Percentiles rank a stretch among this genome's conserved stretches.
Conservation (phyloP, 35 echinoderm and acorn worm species). For the Heliocidaris tuberculata region DNA sequence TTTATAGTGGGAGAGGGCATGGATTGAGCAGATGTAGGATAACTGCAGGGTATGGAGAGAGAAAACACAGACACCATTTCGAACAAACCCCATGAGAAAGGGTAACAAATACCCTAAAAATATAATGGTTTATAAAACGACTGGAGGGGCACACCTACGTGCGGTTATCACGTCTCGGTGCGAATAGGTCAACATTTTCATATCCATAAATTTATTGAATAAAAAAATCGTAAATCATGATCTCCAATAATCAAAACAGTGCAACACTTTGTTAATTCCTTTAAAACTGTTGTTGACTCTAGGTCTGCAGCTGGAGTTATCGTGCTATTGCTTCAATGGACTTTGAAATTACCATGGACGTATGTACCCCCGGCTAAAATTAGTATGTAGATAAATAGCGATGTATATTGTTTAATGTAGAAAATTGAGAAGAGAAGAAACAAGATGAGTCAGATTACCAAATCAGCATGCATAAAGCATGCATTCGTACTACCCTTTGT, state of each 20-base stretch:
- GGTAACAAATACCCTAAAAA: neutral
- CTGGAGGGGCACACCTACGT: neutral
- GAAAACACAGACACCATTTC: neutral
- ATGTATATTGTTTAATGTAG: neutral
- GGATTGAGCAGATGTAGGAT: neutral
- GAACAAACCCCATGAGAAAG: neutral
- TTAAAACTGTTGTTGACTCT: neutral
- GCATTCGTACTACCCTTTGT: neutral
- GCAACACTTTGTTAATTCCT: neutral
- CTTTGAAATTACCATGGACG: neutral
- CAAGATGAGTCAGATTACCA: neutral
- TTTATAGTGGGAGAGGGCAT: slow-evolving; percentile 9
- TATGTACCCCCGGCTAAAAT: neutral
- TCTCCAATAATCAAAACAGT: neutral
- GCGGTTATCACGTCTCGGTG: neutral
- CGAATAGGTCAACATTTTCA: neutral
- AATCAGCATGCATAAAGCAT: neutral
- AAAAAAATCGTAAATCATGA: slow-evolving; percentile 13
- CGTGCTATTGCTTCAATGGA: neutral
- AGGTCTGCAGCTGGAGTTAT: slow-evolving; percentile 7
- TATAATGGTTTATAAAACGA: neutral
- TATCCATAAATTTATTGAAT: neutral
- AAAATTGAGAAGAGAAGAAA: neutral
- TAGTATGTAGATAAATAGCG: neutral
- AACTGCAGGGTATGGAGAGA: neutral